Base-by-base conservation (phyloP, 2,888 invertebrate genomes). In the Ennomos fuscantarius region DNA sequence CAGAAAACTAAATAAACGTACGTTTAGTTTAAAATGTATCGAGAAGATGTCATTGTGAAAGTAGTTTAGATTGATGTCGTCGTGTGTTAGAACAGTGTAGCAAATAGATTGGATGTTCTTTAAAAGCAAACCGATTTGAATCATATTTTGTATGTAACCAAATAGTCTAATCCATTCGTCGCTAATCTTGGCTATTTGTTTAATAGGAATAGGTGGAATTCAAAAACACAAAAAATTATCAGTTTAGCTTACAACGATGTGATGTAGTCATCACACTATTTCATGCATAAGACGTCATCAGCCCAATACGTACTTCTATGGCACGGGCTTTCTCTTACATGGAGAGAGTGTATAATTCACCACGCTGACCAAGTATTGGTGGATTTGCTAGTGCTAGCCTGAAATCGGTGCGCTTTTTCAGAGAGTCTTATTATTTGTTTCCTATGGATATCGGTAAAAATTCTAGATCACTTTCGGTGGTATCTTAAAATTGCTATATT, bases 11-110 rank as follows among this genome's bases (percentile, higher is more conserved):
- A 52, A 66, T 70, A 66, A 63, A 70, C 78, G 70, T 78, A 70
- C 56, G 67, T 62, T 72, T 72, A 80, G 68, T 47, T 62, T 65
- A 66, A 66, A 67, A 37, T 45, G 54, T 65, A 73, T 68, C 67
- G 61, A 72, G 52, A 62, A 72, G 52, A 55, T 71, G 55, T 73
- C 74, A 75, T 72, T 76, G 72, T 77, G 62, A 72, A 60, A 63
- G 84, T 87, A 86, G 86, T 73, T 80, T 89, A 87, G 86, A 68
- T 88, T 69, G 71, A 76, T 90, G 89, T 89, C 83, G 91, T 89
- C 66, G 62, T 69, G 77, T 72, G 65, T 66, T 53, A 46, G 52
- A 40, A 40, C 52, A 48, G 52, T 44, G 39, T 33, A 12, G 36
- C 9, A 8, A 48, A 49, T 49, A 53, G 44, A 53, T 15, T n/a